Conservation (phyloP, 2,113 vertebrate species). For the Zootoca vivipara region DNA sequence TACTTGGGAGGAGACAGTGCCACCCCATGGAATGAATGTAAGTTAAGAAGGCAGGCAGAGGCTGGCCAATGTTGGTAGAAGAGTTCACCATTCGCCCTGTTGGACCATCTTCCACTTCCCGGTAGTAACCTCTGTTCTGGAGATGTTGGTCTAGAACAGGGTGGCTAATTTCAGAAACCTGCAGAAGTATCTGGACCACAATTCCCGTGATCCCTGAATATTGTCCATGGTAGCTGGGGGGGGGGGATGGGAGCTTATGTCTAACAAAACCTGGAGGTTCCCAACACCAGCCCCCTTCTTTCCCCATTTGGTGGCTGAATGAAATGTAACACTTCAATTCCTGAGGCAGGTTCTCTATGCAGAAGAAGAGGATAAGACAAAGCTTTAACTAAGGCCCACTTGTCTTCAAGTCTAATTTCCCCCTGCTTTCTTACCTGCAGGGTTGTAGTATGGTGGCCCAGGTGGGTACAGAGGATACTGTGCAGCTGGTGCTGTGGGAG, state of each 20-base stretch:
- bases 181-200: too few species aligned
- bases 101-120: too few species aligned
- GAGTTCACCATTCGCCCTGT: too few species aligned
- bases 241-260: background rate
- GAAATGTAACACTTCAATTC: background rate
- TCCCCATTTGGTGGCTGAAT: background rate
- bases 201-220: too few species aligned
- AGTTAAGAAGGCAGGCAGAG: too few species aligned
- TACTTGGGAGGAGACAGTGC: too few species aligned
- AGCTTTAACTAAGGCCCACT: background rate
- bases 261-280: background rate
- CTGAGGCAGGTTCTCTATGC: background rate
- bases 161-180: too few species aligned
- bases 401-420: background rate
- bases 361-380: background rate
- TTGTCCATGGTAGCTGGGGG: background rate
- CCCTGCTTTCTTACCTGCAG: slow-evolving; percentile 56
- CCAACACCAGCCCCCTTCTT: background rate
- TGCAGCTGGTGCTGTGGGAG: slow-evolving; percentile 55
- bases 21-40: too few species aligned
- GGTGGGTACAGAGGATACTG: slow-evolving; percentile 66
- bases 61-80: too few species aligned
- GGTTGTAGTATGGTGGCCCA: slow-evolving; percentile 66
- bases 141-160: background rate
- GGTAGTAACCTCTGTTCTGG: background rate